Conservation (phyloP, 2,113 vertebrate species). For the Protobothrops flavoviridis region DNA sequence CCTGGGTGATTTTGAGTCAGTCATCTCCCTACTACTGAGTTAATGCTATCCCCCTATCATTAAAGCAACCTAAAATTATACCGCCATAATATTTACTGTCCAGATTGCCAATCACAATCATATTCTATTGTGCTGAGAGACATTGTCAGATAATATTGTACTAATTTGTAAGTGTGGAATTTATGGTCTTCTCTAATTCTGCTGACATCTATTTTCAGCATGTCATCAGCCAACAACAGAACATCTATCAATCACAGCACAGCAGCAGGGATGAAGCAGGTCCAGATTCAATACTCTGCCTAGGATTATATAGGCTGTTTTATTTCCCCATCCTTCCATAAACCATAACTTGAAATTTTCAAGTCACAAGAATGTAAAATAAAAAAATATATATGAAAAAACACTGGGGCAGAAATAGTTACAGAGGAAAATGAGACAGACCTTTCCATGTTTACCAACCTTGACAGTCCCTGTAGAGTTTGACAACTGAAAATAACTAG, state of each 20-base stretch:
- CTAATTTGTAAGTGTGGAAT: not conserved
- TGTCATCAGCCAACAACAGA: not conserved
- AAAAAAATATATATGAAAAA: not conserved
- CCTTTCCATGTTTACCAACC: not conserved
- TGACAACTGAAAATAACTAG: not conserved
- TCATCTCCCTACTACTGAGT: not conserved
- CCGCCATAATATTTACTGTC: not conserved
- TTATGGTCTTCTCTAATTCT: not conserved
- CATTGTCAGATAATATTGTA: not conserved
- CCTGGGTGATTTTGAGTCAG: not conserved
- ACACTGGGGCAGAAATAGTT: not conserved
- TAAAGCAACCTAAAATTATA: not conserved
- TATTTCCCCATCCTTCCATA: not conserved
- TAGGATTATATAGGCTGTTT: not conserved
- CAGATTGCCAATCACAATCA: not conserved
- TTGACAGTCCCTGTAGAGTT: not conserved
- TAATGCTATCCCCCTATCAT: not conserved
- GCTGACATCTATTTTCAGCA: not conserved
- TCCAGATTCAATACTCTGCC: not conserved
- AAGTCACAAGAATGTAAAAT: not conserved
- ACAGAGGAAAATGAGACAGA: not conserved
- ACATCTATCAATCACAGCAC: not conserved
- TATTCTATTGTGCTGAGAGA: not conserved
- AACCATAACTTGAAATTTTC: not conserved
- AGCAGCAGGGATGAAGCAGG: not conserved